Evolutionary conservation across 2,113 vertebrate species (phyloP).

Genomic region (Ceyx cyanopectus): DNA sequence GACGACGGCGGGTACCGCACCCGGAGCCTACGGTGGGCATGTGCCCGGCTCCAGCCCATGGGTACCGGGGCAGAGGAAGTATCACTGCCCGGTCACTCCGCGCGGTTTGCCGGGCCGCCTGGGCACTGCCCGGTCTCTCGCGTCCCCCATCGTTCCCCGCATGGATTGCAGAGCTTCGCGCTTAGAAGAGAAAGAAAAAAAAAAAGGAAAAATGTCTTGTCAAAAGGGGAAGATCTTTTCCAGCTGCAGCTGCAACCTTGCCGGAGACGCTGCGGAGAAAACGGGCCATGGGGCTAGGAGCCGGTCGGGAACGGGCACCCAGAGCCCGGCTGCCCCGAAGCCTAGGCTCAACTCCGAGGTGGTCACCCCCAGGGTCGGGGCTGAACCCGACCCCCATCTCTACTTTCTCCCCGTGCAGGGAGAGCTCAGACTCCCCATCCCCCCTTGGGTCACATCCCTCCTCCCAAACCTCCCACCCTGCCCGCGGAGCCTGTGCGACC

Average conservation of each 20-base stretch:
- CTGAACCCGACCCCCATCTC: too few species aligned
- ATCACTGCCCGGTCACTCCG: not conserved
- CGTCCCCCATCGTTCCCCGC: accelerated
- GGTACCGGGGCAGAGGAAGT: not conserved
- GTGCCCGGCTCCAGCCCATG: accelerated
- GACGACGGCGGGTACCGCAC: not conserved
- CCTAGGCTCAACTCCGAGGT: not conserved
- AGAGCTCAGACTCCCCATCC: not conserved
- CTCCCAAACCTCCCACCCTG: not conserved
- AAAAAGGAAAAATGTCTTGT: not conserved
- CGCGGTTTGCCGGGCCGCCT: accelerated
- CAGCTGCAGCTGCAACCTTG: not conserved
- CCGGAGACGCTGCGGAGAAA: not conserved
- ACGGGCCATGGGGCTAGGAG: not conserved
- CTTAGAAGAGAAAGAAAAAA: not conserved
- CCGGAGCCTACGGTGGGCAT: not conserved
- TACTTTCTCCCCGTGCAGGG: not conserved
- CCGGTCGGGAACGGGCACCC: not conserved
- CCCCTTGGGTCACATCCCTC: not conserved
- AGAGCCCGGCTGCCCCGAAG: not conserved
- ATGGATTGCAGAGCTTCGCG: not conserved
- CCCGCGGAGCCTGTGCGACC: not conserved
- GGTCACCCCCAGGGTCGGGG: not conserved
- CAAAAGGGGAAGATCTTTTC: not conserved
- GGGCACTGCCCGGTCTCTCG: not conserved